Conservation (phyloP, 92 coral and sea anemone genomes). For the Phenganax stokvisi region DNA sequence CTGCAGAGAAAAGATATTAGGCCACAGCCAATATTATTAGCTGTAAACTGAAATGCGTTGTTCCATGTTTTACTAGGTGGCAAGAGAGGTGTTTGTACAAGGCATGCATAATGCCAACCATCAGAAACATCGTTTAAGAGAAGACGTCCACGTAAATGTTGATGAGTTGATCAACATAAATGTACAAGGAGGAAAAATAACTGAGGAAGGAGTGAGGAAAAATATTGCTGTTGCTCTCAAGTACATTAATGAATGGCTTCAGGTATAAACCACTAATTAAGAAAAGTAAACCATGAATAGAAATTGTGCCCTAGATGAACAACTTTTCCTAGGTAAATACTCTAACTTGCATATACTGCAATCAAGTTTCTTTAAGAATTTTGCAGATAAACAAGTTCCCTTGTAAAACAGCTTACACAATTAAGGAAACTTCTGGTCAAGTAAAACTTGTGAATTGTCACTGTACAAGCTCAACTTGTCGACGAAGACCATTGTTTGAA, state of each 20-base stretch:
- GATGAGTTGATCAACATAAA: constrained; percentile 71
- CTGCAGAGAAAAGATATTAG: too few species aligned
- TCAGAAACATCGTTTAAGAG: constrained; percentile 91
- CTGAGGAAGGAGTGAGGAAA: constrained; percentile 76
- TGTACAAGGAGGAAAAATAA: constrained; percentile 76
- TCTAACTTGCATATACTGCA: too few species aligned
- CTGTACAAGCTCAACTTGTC: too few species aligned
- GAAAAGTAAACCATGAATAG: neutral
- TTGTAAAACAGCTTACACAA: too few species aligned
- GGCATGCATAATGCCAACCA: constrained; percentile 76
- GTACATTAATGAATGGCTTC: constrained; percentile 87
- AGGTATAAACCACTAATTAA: constrained; percentile 41
- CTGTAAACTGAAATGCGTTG: too few species aligned
- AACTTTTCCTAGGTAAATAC: too few species aligned
- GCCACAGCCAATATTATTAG: too few species aligned
- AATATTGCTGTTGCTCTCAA: constrained; percentile 74
- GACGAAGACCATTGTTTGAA: too few species aligned
- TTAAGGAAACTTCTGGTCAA: too few species aligned
- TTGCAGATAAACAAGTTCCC: too few species aligned
- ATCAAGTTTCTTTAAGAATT: too few species aligned
- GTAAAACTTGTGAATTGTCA: too few species aligned
- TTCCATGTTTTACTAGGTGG: neutral
- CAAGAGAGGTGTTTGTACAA: constrained; percentile 40
- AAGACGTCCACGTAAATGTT: constrained; percentile 88
- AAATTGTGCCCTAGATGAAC: neutral